Percentiles rank a stretch among this genome's conserved stretches.
These are phyloP conservation scores for Lasioglossum calceatum DNA, from an alignment of 2,888 invertebrate species.

Conservation along the genomic window DNA sequence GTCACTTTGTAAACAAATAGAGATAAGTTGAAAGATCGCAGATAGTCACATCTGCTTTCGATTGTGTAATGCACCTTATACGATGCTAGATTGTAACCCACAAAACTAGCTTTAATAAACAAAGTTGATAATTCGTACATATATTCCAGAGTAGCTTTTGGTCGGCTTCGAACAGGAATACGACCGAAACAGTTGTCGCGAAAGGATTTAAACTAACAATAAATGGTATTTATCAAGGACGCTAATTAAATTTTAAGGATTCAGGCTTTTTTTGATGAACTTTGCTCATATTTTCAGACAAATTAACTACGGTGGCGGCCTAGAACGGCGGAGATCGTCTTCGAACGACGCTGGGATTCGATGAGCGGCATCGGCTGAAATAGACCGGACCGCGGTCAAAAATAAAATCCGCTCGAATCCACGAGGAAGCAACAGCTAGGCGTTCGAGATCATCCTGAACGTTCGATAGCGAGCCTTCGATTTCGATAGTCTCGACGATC, in stretches of 20 bases:
- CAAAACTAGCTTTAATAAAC: background rate
- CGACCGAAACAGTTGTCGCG: background rate
- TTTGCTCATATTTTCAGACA: background rate
- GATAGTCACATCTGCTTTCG: background rate
- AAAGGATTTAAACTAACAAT: background rate
- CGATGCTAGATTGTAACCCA: background rate
- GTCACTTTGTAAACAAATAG: background rate
- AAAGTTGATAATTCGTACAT: background rate
- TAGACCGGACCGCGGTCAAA: slow-evolving; percentile 54
- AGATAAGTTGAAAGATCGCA: background rate
- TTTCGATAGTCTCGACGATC: background rate
- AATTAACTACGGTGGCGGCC: background rate
- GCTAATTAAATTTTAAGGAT: background rate
- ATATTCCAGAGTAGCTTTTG: background rate
- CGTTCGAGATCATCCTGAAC: slow-evolving; percentile 41
- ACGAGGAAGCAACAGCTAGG: slow-evolving; percentile 51
- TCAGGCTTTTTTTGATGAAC: background rate
- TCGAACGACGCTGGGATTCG: slow-evolving; percentile 10
- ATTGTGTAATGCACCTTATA: background rate
- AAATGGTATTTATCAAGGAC: background rate
- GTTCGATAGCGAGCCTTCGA: slow-evolving; percentile 23
- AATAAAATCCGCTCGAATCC: slow-evolving; percentile 57
- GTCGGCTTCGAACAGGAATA: background rate
- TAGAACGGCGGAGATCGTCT: background rate
- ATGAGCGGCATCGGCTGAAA: slow-evolving; percentile 52